These are phyloP conservation scores for Eupelmus urozonus DNA, from an alignment of 2,888 invertebrate species.

Conservation along the genomic window DNA sequence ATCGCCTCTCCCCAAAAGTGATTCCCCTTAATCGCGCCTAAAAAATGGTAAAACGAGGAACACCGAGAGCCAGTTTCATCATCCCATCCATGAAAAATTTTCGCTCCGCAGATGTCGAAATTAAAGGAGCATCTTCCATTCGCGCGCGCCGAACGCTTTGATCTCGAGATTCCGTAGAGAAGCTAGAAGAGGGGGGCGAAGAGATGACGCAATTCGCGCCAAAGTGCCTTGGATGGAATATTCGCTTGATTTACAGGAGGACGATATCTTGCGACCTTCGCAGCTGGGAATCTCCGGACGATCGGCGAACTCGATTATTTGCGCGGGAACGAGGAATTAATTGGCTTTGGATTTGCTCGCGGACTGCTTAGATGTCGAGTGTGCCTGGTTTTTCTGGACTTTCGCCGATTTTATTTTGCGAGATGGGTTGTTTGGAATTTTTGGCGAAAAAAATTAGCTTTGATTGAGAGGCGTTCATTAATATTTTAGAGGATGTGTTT, in stretches of 20 bases:
- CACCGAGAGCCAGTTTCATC: neutral
- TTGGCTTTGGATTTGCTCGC: too few species aligned
- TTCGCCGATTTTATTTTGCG: too few species aligned
- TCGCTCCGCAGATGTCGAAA: neutral
- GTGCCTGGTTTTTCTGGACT: too few species aligned
- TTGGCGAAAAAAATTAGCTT: too few species aligned
- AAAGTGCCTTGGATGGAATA: slow-evolving; percentile 9
- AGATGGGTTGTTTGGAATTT: too few species aligned
- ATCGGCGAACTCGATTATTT: slow-evolving; percentile 2
- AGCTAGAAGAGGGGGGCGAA: neutral
- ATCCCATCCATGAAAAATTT: neutral
- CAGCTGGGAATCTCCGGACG: slow-evolving; percentile 38
- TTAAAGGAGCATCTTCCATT: slow-evolving; percentile 9
- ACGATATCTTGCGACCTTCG: slow-evolving; percentile 44
- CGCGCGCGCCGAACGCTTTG: neutral
- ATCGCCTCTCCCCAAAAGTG: too few species aligned
- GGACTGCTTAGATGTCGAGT: too few species aligned
- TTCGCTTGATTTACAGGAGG: slow-evolving; percentile 53
- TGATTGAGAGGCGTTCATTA: too few species aligned
- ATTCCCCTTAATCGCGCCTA: too few species aligned
- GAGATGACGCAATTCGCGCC: slow-evolving; percentile 48
- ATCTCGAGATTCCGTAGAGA: neutral
- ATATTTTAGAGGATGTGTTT: neutral
- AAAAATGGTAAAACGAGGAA: too few species aligned
- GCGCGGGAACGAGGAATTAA: too few species aligned